These are phyloP conservation scores for Holcopasites calliopsidis DNA, from an alignment of 1,140 invertebrate species.

Conservation along the genomic window DNA sequence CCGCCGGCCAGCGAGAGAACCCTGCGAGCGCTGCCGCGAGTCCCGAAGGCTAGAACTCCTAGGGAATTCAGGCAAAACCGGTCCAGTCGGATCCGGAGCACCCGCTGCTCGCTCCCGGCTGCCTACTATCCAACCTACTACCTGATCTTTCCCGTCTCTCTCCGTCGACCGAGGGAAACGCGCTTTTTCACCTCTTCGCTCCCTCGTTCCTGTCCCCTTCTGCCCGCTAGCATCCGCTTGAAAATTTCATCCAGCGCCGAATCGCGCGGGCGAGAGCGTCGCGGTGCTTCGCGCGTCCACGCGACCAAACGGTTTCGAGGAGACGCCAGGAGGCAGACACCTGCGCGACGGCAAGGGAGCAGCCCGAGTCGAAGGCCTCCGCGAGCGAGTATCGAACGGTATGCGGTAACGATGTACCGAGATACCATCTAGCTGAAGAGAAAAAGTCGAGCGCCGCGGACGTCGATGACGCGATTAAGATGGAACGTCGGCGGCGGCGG, in stretches of 20 bases:
- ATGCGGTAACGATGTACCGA: constrained; percentile 49
- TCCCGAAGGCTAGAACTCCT: constrained; percentile 74
- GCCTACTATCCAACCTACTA: constrained; percentile 64
- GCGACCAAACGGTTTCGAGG: constrained; percentile 7
- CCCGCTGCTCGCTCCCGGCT: constrained; percentile 67
- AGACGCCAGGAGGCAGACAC: neutral
- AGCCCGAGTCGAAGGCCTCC: constrained; percentile 17
- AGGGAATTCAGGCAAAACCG: constrained; percentile 74
- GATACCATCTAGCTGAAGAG: constrained; percentile 34
- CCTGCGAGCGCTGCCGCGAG: constrained; percentile 49
- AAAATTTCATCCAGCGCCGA: too few species aligned
- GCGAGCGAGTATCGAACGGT: constrained; percentile 32
- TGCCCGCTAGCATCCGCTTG: too few species aligned
- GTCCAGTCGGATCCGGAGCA: constrained; percentile 74
- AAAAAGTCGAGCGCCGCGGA: constrained; percentile 55
- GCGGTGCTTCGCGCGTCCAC: too few species aligned
- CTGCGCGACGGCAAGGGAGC: neutral
- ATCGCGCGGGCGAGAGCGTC: neutral
- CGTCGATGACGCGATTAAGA: constrained; percentile 58
- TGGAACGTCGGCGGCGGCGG: constrained; percentile 47
- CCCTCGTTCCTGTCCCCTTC: too few species aligned
- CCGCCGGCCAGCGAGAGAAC: constrained; percentile 47
- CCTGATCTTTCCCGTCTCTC: constrained; percentile 53
- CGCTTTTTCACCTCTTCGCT: neutral
- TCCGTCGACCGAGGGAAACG: constrained; percentile 15